Conservation (phyloP, 2,797 vertebrate species). For the Mareca strepera region DNA sequence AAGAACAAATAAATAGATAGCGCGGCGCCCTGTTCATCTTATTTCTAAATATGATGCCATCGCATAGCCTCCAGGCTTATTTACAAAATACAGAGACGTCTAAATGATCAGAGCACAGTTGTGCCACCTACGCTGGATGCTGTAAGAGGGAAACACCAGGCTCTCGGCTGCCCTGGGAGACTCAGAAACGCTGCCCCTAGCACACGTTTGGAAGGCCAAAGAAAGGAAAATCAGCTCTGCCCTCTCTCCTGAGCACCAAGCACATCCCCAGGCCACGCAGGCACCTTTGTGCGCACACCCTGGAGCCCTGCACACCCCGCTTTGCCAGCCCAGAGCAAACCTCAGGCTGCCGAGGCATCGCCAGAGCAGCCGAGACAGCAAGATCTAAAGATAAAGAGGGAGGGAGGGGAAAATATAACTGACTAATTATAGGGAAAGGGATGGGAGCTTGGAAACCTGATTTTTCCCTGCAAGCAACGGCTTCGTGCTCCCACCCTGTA, state of each 20-base stretch:
- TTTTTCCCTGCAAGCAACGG: no score
- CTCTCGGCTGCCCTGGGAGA: background rate
- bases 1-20: slow-evolving; percentile 41
- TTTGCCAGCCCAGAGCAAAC: background rate
- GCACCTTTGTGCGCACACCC: rapidly evolving
- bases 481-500: background rate
- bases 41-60: background rate
- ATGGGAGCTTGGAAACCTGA: background rate
- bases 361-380: background rate
- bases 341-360: background rate
- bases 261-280: rapidly evolving
- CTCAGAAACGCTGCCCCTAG: background rate
- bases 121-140: background rate
- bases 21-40: background rate
- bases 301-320: background rate
- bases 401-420: background rate
- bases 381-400: background rate
- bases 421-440: background rate
- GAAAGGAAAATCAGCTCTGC: background rate
- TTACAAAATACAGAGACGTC: slow-evolving; percentile 1
- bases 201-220: background rate
- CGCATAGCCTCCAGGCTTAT: slow-evolving; percentile 24
- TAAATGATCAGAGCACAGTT: background rate
- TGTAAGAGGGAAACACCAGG: background rate
- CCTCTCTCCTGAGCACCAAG: background rate